A percentile compares a stretch with the other conserved stretches of the same genome.
Conservation (phyloP, 2,113 vertebrate genomes). For the Sterrhoptilus dennistouni region DNA sequence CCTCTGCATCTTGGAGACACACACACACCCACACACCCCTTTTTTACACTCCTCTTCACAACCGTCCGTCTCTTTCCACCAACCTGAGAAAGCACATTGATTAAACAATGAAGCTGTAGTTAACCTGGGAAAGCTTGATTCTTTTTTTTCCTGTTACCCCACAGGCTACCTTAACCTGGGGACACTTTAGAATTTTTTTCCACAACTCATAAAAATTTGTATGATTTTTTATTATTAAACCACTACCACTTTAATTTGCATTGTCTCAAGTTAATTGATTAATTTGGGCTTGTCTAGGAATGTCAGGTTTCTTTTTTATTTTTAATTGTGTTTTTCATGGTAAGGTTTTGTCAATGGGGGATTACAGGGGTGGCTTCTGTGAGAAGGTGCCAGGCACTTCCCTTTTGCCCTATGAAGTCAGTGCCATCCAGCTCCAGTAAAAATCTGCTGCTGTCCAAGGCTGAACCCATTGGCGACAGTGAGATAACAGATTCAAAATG, state of each 20-base stretch:
- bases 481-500: neutral
- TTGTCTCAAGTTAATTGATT: neutral
- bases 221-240: neutral
- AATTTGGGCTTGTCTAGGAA: neutral
- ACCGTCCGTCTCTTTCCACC: neutral
- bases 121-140: neutral
- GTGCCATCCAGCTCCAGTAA: neutral
- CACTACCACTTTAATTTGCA: neutral
- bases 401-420: neutral
- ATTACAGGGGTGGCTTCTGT: neutral
- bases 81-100: neutral
- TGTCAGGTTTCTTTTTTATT: neutral
- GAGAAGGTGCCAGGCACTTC: neutral
- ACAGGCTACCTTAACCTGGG: neutral
- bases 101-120: neutral
- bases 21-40: neutral
- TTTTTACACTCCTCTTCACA: neutral
- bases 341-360: neutral
- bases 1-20: neutral
- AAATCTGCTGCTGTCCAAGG: neutral
- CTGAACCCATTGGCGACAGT: rapidly evolving
- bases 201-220: neutral
- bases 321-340: neutral
- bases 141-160: neutral
- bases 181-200: neutral